Evolutionary conservation across 2,113 vertebrate species (phyloP).

Genomic region (Malurus cyaneus): DNA sequence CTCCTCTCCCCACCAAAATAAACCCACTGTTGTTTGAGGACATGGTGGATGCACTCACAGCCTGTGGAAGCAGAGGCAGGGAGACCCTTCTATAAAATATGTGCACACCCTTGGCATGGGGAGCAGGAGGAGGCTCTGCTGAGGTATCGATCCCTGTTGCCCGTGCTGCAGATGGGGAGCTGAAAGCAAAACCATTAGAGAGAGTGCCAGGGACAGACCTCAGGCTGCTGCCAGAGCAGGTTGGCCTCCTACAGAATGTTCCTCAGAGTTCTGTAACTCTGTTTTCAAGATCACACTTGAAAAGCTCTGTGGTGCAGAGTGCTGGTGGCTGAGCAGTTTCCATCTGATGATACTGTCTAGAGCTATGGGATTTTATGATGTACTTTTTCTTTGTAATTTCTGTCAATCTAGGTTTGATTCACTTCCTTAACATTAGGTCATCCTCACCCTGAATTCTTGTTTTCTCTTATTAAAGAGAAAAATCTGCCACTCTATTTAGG

Average conservation of each 20-base stretch:
- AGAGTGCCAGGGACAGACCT: background rate
- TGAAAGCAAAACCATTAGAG: background rate
- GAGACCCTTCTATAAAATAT: background rate
- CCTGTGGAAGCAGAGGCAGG: background rate
- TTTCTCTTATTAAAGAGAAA: background rate
- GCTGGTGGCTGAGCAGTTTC: background rate
- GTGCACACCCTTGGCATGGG: rapidly evolving
- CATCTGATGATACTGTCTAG: background rate
- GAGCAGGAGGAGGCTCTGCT: background rate
- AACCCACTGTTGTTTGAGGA: background rate
- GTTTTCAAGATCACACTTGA: rapidly evolving
- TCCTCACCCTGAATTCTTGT: background rate
- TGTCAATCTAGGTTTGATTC: background rate
- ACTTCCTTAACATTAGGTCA: background rate
- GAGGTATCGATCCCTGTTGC: background rate
- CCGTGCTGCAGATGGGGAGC: background rate
- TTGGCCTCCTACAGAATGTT: background rate
- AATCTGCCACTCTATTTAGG: background rate
- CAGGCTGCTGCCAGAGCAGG: background rate
- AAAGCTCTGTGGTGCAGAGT: background rate
- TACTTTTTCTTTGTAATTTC: background rate
- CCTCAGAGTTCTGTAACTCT: background rate
- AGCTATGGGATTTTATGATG: background rate
- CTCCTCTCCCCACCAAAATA: background rate
- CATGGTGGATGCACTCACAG: rapidly evolving